A percentile compares a stretch with the other conserved stretches of the same genome.
Conservation (phyloP, 1,140 invertebrate species). For the Conus betulinus region DNA sequence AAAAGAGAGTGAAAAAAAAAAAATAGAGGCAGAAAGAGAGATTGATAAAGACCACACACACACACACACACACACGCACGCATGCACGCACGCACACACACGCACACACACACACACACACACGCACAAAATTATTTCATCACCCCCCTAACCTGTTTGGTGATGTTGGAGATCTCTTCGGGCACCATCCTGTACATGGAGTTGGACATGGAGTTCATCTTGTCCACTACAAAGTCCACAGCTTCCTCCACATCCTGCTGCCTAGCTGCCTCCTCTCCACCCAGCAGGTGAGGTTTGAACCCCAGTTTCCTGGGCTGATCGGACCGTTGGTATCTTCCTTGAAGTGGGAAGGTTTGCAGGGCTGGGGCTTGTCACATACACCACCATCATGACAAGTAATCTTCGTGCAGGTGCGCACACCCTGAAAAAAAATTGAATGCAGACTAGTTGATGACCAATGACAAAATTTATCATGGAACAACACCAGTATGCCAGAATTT, state of each 20-base stretch:
- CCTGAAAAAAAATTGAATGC: neutral
- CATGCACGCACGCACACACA: no score
- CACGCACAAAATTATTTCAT: no score
- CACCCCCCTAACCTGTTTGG: conserved; percentile 61
- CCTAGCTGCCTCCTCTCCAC: conserved; percentile 29
- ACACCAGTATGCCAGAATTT: no score
- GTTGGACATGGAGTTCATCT: conserved; percentile 74
- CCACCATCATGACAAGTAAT: neutral
- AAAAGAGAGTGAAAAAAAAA: no score
- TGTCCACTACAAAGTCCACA: conserved; percentile 72
- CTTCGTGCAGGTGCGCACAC: neutral
- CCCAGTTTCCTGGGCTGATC: neutral
- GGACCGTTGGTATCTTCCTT: neutral
- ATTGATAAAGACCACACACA: no score
- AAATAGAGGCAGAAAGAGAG: no score
- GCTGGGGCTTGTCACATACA: neutral
- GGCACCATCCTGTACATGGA: conserved; percentile 74
- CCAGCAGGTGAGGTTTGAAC: neutral
- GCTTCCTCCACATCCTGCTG: conserved; percentile 70
- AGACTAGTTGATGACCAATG: no score
- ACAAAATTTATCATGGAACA: no score
- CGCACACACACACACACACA: no score
- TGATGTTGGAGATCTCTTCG: conserved; percentile 71
- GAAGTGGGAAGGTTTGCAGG: neutral
- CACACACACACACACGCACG: no score